Evolutionary conservation across 2,797 vertebrate genomes (phyloP).

Genomic region (Sphenopsis melanotis): DNA sequence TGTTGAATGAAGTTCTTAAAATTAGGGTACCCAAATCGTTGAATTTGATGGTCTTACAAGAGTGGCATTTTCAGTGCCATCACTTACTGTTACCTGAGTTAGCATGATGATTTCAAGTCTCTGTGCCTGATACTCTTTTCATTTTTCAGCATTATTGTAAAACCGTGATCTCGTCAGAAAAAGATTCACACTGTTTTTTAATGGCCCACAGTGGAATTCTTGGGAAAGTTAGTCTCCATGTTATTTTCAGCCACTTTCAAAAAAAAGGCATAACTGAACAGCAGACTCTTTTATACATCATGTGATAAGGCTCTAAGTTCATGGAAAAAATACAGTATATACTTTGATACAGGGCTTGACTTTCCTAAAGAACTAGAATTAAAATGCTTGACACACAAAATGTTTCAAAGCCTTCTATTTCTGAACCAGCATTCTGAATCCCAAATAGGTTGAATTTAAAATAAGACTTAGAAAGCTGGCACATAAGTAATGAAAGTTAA

Average conservation of each 20-base stretch:
- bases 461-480: neutral
- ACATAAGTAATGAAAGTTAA: neutral
- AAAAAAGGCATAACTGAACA: neutral
- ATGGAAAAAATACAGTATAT: neutral
- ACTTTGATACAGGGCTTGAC: neutral
- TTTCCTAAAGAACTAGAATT: neutral
- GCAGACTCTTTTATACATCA: fast-evolving
- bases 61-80: neutral
- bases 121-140: neutral
- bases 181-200: neutral
- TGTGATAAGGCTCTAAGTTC: neutral
- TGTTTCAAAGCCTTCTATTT: neutral
- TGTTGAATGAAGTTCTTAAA: neutral
- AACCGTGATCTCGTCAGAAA: neutral
- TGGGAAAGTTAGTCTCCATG: neutral
- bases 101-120: neutral
- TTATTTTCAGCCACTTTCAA: neutral
- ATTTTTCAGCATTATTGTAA: neutral
- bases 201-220: neutral
- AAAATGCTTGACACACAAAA: neutral
- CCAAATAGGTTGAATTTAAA: neutral
- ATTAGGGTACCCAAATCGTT: neutral
- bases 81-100: neutral
- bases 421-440: neutral
- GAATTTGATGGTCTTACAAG: neutral